Conservation (phyloP, 2,888 invertebrate species). For the Drosophila niveifrons region DNA sequence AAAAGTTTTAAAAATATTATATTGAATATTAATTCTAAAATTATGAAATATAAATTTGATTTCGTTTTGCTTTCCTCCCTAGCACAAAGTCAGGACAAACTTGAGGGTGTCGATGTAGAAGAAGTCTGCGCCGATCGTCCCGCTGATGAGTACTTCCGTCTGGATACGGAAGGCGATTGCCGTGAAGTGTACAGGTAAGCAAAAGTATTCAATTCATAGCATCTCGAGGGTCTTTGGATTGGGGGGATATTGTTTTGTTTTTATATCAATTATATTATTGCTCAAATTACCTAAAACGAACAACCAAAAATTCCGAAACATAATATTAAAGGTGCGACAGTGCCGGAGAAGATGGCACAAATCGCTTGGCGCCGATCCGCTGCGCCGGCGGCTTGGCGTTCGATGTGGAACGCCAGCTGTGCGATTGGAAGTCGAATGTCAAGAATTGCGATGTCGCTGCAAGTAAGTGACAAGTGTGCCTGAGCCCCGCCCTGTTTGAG, state of each 20-base stretch:
- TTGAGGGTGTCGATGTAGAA: constrained; percentile 89
- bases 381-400: constrained; percentile 96
- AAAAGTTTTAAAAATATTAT: background rate
- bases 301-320: constrained; percentile 19
- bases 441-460: constrained; percentile 97
- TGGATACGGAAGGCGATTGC: constrained; percentile 94
- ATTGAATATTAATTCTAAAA: too few species aligned
- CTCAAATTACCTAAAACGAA: constrained; percentile 29
- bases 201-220: background rate
- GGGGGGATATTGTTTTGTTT: constrained; percentile 48
- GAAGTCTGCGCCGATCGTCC: constrained; percentile 95
- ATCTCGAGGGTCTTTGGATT: constrained; percentile 1
- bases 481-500: constrained; percentile 49
- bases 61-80: background rate
- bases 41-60: background rate
- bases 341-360: constrained; percentile 94
- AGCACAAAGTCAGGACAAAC: constrained; percentile 87
- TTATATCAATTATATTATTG: constrained; percentile 34
- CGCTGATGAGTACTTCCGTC: constrained; percentile 96
- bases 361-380: constrained; percentile 94
- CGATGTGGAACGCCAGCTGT: constrained; percentile 97
- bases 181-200: constrained; percentile 96
- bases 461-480: constrained; percentile 90
- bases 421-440: constrained; percentile 98
- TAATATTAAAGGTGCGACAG: constrained; percentile 92